Evolutionary conservation across 2,797 vertebrate genomes (phyloP).

Genomic region (Sciurus vulgaris): DNA sequence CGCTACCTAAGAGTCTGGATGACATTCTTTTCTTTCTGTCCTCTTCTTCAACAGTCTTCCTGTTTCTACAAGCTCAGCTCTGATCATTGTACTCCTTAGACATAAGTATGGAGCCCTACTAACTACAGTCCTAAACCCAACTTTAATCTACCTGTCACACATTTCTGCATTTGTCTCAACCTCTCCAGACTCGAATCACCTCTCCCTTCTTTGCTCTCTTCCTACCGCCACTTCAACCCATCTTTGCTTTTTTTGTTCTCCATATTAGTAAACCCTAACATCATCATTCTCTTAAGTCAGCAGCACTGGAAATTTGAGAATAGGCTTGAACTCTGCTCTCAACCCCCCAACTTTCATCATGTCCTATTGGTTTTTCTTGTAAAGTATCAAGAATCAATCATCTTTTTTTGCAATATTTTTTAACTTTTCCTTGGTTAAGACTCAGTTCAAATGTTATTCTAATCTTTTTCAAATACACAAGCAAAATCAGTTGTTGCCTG

Average conservation of each 20-base stretch:
- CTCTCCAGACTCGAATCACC: neutral
- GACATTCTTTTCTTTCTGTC: neutral
- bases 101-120: neutral
- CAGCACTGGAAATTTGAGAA: neutral
- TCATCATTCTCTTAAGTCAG: neutral
- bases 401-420: neutral
- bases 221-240: neutral
- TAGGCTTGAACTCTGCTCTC: neutral
- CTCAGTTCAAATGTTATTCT: neutral
- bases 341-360: neutral
- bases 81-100: constrained; percentile 28
- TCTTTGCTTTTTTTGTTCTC: neutral
- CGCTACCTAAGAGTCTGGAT: neutral
- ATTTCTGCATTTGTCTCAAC: neutral
- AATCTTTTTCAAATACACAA: neutral
- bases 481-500: neutral
- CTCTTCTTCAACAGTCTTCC: neutral
- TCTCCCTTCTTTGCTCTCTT: neutral
- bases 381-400: neutral
- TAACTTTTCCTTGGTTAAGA: constrained; percentile 8
- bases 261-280: neutral
- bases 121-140: neutral
- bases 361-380: neutral
- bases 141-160: neutral
- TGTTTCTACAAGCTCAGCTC: neutral